Evolutionary conservation across 2,113 vertebrate species (phyloP), one percentile per base, ranked within the genome.

Genomic region (Neoarius graeffei): DNA sequence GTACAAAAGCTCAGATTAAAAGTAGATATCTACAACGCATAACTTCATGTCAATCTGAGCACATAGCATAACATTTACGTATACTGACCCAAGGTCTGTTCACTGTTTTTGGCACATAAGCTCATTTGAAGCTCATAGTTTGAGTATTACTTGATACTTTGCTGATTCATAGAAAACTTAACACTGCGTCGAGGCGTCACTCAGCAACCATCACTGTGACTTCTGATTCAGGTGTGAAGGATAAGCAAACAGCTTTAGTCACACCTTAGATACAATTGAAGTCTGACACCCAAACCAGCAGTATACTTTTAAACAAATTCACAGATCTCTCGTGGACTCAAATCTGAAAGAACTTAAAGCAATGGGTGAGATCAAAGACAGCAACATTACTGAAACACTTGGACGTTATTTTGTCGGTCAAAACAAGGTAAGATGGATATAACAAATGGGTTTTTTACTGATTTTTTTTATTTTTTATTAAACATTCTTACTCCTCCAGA

Each of bases 141-240:
- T 13, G 80, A 48, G 80, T 25, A 11, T 19, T 62, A 13, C 56
- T 19, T 17, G n/a, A 56, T 6, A 10, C 15, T 81, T 59, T 59
- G 54, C 27, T 82, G 19, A 23, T 48, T 82, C 19, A 42, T 42
- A 35, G 27, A 57, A 62, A 60, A 60, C 54, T 81, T 57, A 73
- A 73, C 35, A 71, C 54, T 27, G 5, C n/a, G 71, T 76, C 64
- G 52, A 20, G 25, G 59, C 82, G 76, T 92, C 88, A 85, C 92
- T 86, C 89, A 87, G 94, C 92, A 93, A 93, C 92, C 74, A 52
- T 85, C 42, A 30, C 81, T 88, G 42, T 67, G 84, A 89, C 66
- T 71, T 90, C 81, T 64, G 60, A 85, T 74, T 56, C 60, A 83
- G 14, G 19, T 25, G 71, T 85, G 23, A 66, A 57, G 73, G 59